These are phyloP conservation scores for Gyps fulvus DNA, from an alignment of 2,113 vertebrate species.

Conservation along the genomic window DNA sequence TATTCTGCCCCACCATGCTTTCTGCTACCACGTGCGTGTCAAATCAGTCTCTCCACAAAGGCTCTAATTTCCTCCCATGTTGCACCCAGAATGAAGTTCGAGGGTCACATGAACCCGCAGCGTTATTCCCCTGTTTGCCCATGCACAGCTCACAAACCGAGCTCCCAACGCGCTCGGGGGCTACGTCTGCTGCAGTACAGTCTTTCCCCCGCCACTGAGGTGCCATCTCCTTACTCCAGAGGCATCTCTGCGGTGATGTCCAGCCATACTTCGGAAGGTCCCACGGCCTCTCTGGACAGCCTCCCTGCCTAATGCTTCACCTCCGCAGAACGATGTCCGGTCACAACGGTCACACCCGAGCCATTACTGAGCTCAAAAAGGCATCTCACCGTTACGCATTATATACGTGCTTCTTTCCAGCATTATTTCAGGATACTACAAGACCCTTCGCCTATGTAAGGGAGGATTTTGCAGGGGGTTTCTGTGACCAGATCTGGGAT, in stretches of 20 bases:
- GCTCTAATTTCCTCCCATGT: background rate
- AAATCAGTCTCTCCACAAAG: background rate
- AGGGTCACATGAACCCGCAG: background rate
- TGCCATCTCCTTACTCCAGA: background rate
- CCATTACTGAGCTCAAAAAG: background rate
- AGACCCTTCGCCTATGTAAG: rapidly evolving
- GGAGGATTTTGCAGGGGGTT: background rate
- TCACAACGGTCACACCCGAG: background rate
- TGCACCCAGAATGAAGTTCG: background rate
- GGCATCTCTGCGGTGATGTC: background rate
- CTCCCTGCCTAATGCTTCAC: background rate
- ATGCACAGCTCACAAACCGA: background rate
- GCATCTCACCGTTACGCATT: rapidly evolving
- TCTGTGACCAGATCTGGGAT: background rate
- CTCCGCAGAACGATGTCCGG: background rate
- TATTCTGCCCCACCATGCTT: background rate
- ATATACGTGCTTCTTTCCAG: rapidly evolving
- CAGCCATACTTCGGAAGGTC: background rate
- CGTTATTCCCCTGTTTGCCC: background rate
- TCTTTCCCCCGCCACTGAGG: background rate
- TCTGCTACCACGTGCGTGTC: rapidly evolving
- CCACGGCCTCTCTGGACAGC: background rate
- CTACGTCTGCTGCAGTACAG: rapidly evolving
- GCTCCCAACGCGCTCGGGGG: background rate
- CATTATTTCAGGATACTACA: rapidly evolving